These are phyloP conservation scores for Tiliacea aurago DNA, from an alignment of 2,888 invertebrate genomes.

Conservation along the genomic window DNA sequence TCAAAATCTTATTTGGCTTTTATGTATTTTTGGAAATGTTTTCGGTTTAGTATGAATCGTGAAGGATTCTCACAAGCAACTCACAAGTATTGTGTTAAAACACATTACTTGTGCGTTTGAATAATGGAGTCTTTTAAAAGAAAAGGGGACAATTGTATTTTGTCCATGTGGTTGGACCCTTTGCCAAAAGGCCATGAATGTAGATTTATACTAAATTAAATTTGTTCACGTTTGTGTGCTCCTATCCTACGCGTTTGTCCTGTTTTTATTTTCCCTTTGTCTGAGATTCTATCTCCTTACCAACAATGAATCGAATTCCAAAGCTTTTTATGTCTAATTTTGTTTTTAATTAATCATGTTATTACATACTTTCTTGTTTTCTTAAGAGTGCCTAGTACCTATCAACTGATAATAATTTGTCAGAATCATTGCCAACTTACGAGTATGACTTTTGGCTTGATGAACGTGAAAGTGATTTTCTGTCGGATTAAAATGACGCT, in stretches of 20 bases:
- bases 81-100: too few relatives aligned
- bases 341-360: constrained; percentile 32
- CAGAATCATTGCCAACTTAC: not conserved
- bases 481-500: constrained; percentile 7
- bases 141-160: constrained; percentile 31
- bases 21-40: not conserved
- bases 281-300: constrained; percentile 49
- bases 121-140: not conserved
- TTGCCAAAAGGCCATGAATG: constrained; percentile 19
- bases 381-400: not conserved
- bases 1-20: not conserved
- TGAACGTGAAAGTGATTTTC: constrained; percentile 16
- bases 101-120: not conserved
- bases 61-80: too few relatives aligned
- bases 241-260: not conserved
- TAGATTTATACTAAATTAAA: constrained; percentile 35
- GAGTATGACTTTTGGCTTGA: not conserved
- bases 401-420: not conserved
- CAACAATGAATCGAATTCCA: constrained; percentile 68
- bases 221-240: too few relatives aligned
- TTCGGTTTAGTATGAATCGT: not conserved
- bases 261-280: constrained; percentile 54
- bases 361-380: not conserved
- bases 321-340: constrained; percentile 67
- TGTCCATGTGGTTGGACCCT: constrained; percentile 27